These are phyloP conservation scores for Endotricha flammealis DNA, from an alignment of 2,888 invertebrate species.

Conservation along the genomic window DNA sequence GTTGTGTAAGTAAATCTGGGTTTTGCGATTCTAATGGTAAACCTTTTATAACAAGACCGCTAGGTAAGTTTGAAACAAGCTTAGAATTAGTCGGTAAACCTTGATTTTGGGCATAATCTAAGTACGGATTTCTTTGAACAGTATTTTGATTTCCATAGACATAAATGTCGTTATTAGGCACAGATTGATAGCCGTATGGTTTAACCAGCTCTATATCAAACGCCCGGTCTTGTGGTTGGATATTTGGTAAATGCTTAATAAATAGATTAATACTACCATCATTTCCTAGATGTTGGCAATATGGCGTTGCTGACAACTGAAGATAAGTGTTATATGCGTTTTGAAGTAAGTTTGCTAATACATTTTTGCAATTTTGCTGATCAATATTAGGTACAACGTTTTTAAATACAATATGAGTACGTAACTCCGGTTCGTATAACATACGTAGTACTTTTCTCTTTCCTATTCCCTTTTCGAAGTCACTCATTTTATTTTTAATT, in stretches of 20 bases:
- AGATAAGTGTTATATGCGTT: conserved; percentile 27
- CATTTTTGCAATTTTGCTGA: conserved; percentile 28
- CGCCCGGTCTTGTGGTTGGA: neutral
- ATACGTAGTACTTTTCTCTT: neutral
- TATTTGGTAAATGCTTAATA: neutral
- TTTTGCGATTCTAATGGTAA: no score
- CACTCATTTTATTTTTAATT: conserved; percentile 9
- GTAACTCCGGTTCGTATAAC: conserved; percentile 1
- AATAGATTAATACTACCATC: neutral
- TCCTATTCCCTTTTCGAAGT: conserved; percentile 4
- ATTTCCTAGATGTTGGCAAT: conserved; percentile 15
- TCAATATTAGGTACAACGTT: conserved; percentile 25
- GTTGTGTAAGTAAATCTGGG: no score
- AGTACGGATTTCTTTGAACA: no score
- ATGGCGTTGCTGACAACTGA: conserved; percentile 23
- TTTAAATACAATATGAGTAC: conserved; percentile 19
- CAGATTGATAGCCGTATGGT: no score
- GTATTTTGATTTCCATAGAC: no score
- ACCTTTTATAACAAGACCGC: no score
- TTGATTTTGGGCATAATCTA: no score
- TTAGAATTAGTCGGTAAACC: no score
- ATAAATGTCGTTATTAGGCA: no score
- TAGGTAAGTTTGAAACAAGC: no score
- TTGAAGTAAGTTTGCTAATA: conserved; percentile 28
- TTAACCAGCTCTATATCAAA: conserved; percentile 6